Conservation (phyloP, 2,888 invertebrate genomes). For the Heteropelma amictum region DNA sequence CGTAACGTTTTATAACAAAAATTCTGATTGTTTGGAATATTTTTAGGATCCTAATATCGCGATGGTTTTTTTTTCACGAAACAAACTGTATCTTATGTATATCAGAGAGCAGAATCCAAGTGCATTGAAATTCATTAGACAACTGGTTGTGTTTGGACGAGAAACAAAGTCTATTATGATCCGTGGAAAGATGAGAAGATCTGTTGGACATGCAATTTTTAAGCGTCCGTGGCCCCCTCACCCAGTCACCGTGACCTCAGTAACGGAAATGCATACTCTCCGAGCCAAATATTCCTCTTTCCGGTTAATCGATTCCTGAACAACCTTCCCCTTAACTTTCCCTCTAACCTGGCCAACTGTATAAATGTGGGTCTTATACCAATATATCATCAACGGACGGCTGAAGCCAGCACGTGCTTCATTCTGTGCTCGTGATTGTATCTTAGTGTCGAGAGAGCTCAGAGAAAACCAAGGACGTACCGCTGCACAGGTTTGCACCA, state of each 20-base stretch:
- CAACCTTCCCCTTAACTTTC: background rate
- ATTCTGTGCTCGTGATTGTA: background rate
- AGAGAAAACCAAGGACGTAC: conserved; percentile 56
- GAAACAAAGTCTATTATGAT: background rate
- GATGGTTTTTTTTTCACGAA: no score
- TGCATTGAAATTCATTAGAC: no score
- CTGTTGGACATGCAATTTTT: conserved; percentile 42
- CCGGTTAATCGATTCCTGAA: conserved; percentile 46
- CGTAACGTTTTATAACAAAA: no score
- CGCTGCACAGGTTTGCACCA: conserved; percentile 53
- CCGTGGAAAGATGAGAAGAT: conserved; percentile 13
- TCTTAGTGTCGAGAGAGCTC: conserved; percentile 4
- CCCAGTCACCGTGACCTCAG: conserved; percentile 52
- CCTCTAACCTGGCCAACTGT: background rate
- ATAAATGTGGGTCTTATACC: conserved; percentile 19
- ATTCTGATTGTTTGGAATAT: no score
- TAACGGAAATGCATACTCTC: conserved; percentile 27
- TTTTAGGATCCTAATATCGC: no score
- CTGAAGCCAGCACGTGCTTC: conserved; percentile 14
- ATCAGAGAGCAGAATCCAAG: no score
- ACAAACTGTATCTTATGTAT: no score
- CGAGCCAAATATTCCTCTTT: conserved; percentile 49
- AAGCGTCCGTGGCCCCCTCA: conserved; percentile 52
- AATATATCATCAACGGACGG: conserved; percentile 7
- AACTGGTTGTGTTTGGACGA: background rate